Evolutionary conservation across 2,888 invertebrate species (phyloP), one percentile per base, ranked within the genome.

Genomic region (Hypercompe scribonia): DNA sequence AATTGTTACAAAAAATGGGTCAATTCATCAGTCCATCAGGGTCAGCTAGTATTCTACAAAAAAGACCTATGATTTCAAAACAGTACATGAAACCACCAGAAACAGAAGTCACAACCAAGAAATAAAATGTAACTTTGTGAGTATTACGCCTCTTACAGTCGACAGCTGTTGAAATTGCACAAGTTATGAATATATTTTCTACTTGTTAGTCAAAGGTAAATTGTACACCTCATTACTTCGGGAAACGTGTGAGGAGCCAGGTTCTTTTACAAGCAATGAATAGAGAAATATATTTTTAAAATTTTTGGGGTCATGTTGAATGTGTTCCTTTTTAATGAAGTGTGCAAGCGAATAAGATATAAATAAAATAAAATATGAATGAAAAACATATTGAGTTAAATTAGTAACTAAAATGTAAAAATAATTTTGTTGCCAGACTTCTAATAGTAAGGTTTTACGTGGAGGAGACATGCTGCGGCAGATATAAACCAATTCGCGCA

Each of bases 181-280:
- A 63, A 64, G 72, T 34, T 68, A 68, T 64, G 68, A 72, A 68
- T 64, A 72, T 54, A 64, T 54, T 72, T 63, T 72, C 46, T 42
- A 42, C 82, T 77, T 80, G 80, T 84, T 84, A 84, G 82, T 75
- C 75, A 79, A 76, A 82, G 70, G 78, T 80, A 80, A 77, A 76
- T 76, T 74, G 81, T 80, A 74, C 69, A 75, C 72, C 74, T 84
- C 84, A 83, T 83, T 83, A 81, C 78, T 74, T 65, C n/a, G 33
- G 18, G 42, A 3, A 70, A 69, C 74, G 34, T 75, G 70, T 71
- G 65, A 76, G 65, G 70, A 31, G 68, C 33, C 39, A 78, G 70
- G 71, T 75, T 74, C 72, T 78, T 71, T 71, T 64, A 65, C 70
- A n/a, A 42, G 36, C 65, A 58, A 24, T 58, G 65, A 71, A 71